phyloP scores from a whole-genome alignment of 2,888 invertebrate genomes.

The Hyalella azteca region DNA sequence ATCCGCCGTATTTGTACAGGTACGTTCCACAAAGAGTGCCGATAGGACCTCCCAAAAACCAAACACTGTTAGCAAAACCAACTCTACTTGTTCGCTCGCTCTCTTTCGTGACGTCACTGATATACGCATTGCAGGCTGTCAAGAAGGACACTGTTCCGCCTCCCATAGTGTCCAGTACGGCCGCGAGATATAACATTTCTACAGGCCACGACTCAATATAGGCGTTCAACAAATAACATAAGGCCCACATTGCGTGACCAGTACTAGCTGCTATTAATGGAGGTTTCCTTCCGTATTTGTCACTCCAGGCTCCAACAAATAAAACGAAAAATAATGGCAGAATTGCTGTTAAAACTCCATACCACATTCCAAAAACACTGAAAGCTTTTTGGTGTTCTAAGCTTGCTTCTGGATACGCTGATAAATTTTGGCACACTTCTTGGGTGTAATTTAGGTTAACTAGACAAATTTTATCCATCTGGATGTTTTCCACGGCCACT shows the following conservation, averaged over 20 bases:
- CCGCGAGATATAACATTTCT: slow-evolving; percentile 47
- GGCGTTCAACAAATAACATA: slow-evolving; percentile 53
- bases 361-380: slow-evolving; percentile 51
- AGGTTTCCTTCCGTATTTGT: slow-evolving; percentile 60
- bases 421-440: slow-evolving; percentile 48
- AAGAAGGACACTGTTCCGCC: slow-evolving; percentile 56
- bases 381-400: slow-evolving; percentile 47
- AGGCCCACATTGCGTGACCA: slow-evolving; percentile 59
- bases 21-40: slow-evolving; percentile 53
- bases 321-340: slow-evolving; percentile 60
- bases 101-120: slow-evolving; percentile 54
- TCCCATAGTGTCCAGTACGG: slow-evolving; percentile 51
- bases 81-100: slow-evolving; percentile 49
- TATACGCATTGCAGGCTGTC: slow-evolving; percentile 53
- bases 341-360: slow-evolving; percentile 50
- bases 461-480: slow-evolving; percentile 55
- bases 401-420: slow-evolving; percentile 41
- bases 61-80: slow-evolving; percentile 54
- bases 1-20: slow-evolving; percentile 49
- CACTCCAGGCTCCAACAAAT: slow-evolving; percentile 61
- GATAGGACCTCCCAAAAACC: slow-evolving; percentile 54
- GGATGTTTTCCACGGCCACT: slow-evolving; percentile 56
- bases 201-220: slow-evolving; percentile 48
- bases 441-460: slow-evolving; percentile 48
- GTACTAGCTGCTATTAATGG: slow-evolving; percentile 59